Percentiles rank a stretch among this genome's conserved stretches.
Conservation (phyloP, 2,113 vertebrate genomes). For the Galemys pyrenaicus region DNA sequence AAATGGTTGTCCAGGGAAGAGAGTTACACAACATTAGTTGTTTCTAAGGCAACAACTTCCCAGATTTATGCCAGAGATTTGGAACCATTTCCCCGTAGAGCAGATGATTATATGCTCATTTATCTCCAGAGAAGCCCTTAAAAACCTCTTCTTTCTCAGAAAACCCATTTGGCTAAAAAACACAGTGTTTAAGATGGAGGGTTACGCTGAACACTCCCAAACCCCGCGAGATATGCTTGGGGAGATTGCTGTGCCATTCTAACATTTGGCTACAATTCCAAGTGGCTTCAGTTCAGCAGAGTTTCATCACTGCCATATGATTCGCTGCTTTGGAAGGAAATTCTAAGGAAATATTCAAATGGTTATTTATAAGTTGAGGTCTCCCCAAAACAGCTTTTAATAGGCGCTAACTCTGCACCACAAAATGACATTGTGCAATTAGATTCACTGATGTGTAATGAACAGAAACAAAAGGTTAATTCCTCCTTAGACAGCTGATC, state of each 20-base stretch:
- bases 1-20: constrained; percentile 70
- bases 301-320: not conserved
- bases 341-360: constrained; percentile 41
- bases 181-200: constrained; percentile 54
- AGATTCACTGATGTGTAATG: not conserved
- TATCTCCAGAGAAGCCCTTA: constrained; percentile 73
- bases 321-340: constrained; percentile 37
- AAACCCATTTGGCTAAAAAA: constrained; percentile 69
- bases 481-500: not conserved
- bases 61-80: constrained; percentile 73
- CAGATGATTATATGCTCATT: constrained; percentile 74
- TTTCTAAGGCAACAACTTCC: constrained; percentile 76
- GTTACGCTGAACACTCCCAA: constrained; percentile 52
- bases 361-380: not conserved
- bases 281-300: not conserved
- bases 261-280: constrained; percentile 20
- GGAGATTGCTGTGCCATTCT: not conserved
- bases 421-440: not conserved
- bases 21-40: constrained; percentile 71
- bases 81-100: constrained; percentile 70
- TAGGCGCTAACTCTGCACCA: not conserved
- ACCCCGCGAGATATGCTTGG: constrained; percentile 37
- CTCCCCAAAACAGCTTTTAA: constrained; percentile 14
- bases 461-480: not conserved
- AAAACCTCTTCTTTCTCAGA: constrained; percentile 71